Evolutionary conservation across 2,797 vertebrate genomes (phyloP), one percentile per base, ranked within the genome.

Genomic region (Tympanoctomys barrerae): DNA sequence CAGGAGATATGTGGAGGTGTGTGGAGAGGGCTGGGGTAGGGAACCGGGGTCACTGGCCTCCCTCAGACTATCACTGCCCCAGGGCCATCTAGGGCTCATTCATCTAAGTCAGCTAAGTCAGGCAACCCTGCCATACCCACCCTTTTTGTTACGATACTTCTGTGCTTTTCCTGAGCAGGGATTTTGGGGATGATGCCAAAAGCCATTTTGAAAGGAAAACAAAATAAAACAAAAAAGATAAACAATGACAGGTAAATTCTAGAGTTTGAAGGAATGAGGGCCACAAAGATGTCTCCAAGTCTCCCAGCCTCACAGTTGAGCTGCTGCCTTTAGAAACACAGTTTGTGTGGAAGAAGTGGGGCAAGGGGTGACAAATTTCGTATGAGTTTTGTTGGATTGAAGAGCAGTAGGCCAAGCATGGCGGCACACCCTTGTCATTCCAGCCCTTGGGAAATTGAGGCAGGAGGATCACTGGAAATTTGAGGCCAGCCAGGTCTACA

Each of bases 291-390:
- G 33, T 52, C 14, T 19, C 64, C 2, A 36, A 31, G 68, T 73
- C 7, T 61, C 1, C 0, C 0, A 7, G 19, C 52, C 28, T 49
- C 49, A 36, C 28, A n/a, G 42, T 22, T 33, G 19, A 57, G 8
- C 3, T 18, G 14, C 31, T 26, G 5, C 52, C n/a, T 52, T 46
- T 18, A n/a, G 36, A 70, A 52, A 10, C 7, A 16, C 5, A 16
- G 61, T 68, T 18, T 64, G 18, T 31, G 16, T 19, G 1, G 33
- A 28, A 59, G 59, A 89, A 62, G 16, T 57, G 21, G 78, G 19
- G n/a, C 0, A 1, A 24, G 5, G n/a, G 24, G 31, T 36, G 59
- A 79, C 19, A 18, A 31, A 39, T 49, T 52, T 28, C 5, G 59
- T 21, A 3, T 22, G 16, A 46, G 49, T 46, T 68, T 24, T 31